Evolutionary conservation across 1,140 invertebrate species (phyloP).

Genomic region (Nasonia giraulti): DNA sequence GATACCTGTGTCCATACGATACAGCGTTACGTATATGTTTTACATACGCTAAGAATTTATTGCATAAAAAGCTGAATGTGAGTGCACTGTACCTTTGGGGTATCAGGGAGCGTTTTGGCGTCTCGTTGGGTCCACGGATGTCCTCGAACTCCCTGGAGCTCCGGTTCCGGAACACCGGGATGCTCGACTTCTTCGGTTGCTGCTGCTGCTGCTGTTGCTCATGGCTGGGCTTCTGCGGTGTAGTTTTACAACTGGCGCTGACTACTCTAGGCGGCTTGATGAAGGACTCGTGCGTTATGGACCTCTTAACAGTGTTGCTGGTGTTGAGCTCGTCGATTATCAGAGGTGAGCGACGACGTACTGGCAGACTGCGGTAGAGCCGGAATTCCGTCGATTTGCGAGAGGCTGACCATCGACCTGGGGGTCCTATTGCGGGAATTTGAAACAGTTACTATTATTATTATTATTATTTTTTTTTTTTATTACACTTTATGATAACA

Average conservation of each 20-base stretch:
- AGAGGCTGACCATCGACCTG: slow-evolving; percentile 74
- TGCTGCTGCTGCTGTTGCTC: slow-evolving; percentile 4
- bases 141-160: slow-evolving; percentile 71
- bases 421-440: slow-evolving; percentile 69
- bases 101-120: slow-evolving; percentile 70
- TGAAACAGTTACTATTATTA: slow-evolving; percentile 73
- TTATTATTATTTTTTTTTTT: too few species aligned
- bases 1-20: slow-evolving; percentile 58
- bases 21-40: not conserved
- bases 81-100: slow-evolving; percentile 63
- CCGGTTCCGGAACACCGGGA: slow-evolving; percentile 66
- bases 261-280: not conserved
- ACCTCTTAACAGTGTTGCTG: slow-evolving; percentile 42
- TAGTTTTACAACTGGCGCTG: not conserved
- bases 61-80: not conserved
- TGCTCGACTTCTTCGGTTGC: slow-evolving; percentile 65
- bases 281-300: not conserved
- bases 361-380: slow-evolving; percentile 77
- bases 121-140: slow-evolving; percentile 68
- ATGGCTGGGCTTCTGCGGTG: not conserved
- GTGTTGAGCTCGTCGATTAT: slow-evolving; percentile 32
- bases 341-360: slow-evolving; percentile 64
- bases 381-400: slow-evolving; percentile 76
- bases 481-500: not conserved
- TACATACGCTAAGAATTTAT: not conserved